Base-by-base conservation (phyloP, 2,888 invertebrate genomes). In the Julus scandinavius region DNA sequence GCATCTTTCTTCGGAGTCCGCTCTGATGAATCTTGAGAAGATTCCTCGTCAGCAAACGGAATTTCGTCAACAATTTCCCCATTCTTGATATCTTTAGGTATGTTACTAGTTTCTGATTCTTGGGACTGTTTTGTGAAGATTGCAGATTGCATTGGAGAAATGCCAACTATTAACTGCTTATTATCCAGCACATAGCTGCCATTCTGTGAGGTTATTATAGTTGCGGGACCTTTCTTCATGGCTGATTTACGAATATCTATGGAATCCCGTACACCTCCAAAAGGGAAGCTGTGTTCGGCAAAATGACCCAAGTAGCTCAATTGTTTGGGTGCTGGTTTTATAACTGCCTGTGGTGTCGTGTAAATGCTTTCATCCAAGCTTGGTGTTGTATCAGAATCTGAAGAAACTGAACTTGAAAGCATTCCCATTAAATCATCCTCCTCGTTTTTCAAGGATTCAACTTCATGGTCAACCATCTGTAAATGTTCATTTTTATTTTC, bases 1-100 rank as follows among this genome's bases (percentile, higher is more conserved):
- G 90, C 90, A 4, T 91, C 91, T 15, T 83, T 85, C 20, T 87
- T 85, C n/a, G 29, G 49, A 7, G 29, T 58, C 17, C 80, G 6
- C 15, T 84, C 87, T 50, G 85, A 54, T 13, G 41, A 49, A 40
- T 84, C 63, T 45, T 54, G 72, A 54, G 58, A 40, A 72, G 89
- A 89, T 85, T 90, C 90, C 40, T 90, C 90, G 87, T 90, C 90
- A 29, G 89, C 90, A 88, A 90, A 90, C 9, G 90, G 90, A 29
- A 90, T 90, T 11, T 90, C 90, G 85, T 91, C 90, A 45, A 89
- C 89, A 87, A 90, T 58, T 54, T 88, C 85, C 4, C 20, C 49
- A 6, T 13, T 87, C 11, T 87, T 58, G n/a, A 40, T 54, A n/a
- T 50, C 50, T 41, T 49, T 45, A 6, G n/a, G 7, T 5, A 38